These are phyloP conservation scores for Noctuana brunneofusca DNA, from an alignment of 2,888 invertebrate genomes.

Conservation along the genomic window DNA sequence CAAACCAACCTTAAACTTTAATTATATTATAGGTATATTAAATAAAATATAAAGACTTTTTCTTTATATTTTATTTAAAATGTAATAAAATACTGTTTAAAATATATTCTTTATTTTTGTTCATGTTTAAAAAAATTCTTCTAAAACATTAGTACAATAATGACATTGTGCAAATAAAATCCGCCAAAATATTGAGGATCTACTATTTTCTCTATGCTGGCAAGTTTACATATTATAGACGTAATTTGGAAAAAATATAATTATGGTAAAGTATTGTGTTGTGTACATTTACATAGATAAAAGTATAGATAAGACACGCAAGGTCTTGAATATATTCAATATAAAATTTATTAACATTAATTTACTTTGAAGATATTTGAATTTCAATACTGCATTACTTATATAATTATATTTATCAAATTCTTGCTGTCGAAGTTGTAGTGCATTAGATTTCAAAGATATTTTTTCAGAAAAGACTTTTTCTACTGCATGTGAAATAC, in stretches of 20 bases:
- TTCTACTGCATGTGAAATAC: background rate
- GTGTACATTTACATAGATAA: background rate
- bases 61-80: too few species aligned
- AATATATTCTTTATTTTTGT: slow-evolving; percentile 15
- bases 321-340: too few species aligned
- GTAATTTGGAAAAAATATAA: background rate
- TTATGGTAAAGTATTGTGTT: background rate
- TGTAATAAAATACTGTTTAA: background rate
- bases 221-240: slow-evolving; percentile 14
- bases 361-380: background rate
- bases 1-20: too few species aligned
- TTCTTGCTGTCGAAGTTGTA: too few species aligned
- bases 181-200: slow-evolving; percentile 22
- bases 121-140: slow-evolving; percentile 29
- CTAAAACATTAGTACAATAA: slow-evolving; percentile 29
- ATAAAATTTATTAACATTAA: too few species aligned
- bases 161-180: slow-evolving; percentile 30
- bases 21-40: too few species aligned
- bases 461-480: too few species aligned
- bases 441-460: too few species aligned
- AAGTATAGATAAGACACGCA: background rate
- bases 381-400: too few species aligned
- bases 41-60: too few species aligned
- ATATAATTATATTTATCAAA: too few species aligned
- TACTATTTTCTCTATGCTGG: slow-evolving; percentile 12